A percentile compares a stretch with the other conserved stretches of the same genome.
phyloP scores from a whole-genome alignment of 30 jellyfish, hydroid and myxozoan species.

The Morbakka virulenta region DNA sequence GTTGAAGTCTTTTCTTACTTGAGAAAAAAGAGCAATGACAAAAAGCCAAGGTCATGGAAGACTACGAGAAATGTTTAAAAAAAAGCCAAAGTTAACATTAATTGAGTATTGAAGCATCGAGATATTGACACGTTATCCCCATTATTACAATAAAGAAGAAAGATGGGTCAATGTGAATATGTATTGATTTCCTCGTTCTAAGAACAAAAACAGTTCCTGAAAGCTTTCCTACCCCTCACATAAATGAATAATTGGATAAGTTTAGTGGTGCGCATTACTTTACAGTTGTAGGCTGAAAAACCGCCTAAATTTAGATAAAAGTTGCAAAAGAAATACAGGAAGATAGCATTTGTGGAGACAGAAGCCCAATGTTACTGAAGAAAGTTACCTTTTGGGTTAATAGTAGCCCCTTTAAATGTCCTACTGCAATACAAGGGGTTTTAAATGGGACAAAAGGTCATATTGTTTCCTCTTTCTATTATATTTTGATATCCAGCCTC shows the following conservation, averaged over 20 bases:
- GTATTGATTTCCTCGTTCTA: background rate
- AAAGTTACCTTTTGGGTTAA: constrained; percentile 5
- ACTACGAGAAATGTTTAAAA: background rate
- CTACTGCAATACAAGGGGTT: background rate
- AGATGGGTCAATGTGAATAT: background rate
- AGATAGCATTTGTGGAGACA: background rate
- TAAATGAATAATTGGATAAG: constrained; percentile 12
- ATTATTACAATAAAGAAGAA: background rate
- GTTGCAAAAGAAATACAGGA: background rate
- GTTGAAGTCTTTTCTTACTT: no score
- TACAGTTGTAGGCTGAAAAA: background rate
- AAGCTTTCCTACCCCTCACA: background rate
- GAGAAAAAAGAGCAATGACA: background rate
- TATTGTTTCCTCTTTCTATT: constrained; percentile 11
- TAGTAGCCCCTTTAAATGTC: constrained; percentile 4
- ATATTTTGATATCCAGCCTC: constrained; percentile 3
- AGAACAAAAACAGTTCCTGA: background rate
- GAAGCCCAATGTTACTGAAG: background rate
- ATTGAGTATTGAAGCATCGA: background rate
- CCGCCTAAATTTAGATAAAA: background rate
- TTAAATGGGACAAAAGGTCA: background rate
- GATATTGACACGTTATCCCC: background rate
- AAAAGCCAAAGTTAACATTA: background rate
- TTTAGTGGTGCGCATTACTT: background rate
- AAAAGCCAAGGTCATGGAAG: background rate